Conservation (phyloP, 2,113 vertebrate species). For the Cyprinodon tularosa region DNA sequence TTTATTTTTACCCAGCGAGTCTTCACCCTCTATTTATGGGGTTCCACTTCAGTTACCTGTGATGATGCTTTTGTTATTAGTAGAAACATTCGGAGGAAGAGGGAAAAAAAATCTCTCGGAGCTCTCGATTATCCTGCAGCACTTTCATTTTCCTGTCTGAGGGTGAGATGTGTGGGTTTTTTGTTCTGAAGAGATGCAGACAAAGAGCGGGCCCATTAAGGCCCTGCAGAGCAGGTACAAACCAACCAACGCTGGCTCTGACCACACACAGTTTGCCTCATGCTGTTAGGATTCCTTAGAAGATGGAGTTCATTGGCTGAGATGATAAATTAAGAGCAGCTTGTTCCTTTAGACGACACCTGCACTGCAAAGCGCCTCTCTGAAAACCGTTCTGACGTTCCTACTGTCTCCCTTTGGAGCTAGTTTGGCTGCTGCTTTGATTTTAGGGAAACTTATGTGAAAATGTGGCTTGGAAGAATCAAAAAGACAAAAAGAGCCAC, state of each 20-base stretch:
- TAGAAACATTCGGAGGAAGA: conserved; percentile 20
- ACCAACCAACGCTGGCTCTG: neutral
- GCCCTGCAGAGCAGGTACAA: neutral
- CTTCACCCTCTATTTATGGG: conserved; percentile 38
- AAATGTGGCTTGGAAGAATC: neutral
- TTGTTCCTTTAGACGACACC: neutral
- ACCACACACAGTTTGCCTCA: neutral
- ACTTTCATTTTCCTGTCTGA: no score
- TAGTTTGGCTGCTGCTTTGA: neutral
- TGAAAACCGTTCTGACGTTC: neutral
- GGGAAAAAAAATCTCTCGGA: conserved; percentile 19
- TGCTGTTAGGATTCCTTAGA: no score
- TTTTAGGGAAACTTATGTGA: neutral
- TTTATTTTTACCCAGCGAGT: conserved; percentile 61
- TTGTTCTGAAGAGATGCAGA: neutral
- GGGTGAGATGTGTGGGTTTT: neutral
- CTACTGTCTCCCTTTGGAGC: neutral
- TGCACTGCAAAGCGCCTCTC: neutral
- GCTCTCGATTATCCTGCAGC: conserved; percentile 21
- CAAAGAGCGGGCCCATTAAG: neutral
- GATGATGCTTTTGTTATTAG: conserved; percentile 41
- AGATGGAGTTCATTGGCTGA: no score
- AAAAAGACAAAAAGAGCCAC: neutral
- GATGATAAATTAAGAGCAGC: neutral
- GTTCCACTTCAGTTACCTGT: conserved; percentile 59